A percentile compares a stretch with the other conserved stretches of the same genome.
phyloP scores from a whole-genome alignment of 2,888 invertebrate species.

The Ommatoiulus sabulosus region DNA sequence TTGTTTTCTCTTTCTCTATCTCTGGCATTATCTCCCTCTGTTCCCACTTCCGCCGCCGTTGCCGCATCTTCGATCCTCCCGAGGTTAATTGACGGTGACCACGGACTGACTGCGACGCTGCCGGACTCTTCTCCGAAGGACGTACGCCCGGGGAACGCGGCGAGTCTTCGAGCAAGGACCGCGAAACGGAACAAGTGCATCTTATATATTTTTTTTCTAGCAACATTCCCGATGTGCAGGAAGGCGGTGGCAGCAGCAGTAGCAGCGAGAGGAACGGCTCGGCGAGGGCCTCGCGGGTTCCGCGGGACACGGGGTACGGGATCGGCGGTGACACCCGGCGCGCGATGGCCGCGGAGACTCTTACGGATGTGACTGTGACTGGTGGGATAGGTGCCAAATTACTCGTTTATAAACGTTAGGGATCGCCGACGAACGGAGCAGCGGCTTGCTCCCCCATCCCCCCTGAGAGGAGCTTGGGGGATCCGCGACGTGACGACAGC shows the following conservation, averaged over 20 bases:
- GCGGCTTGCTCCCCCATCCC: too few species aligned
- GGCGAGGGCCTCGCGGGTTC: too few species aligned
- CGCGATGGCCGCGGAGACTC: too few species aligned
- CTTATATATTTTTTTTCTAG: slow-evolving; percentile 30
- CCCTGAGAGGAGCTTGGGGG: too few species aligned
- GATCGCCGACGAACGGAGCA: neutral
- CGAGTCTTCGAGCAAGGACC: too few species aligned
- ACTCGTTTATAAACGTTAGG: neutral
- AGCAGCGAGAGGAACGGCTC: too few species aligned
- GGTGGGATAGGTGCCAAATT: slow-evolving; percentile 6
- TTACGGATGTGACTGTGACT: too few species aligned
- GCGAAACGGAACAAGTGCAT: slow-evolving; percentile 33
- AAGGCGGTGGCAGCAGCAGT: neutral
- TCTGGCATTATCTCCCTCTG: slow-evolving; percentile 1
- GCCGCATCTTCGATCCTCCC: too few species aligned
- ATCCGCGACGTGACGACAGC: neutral
- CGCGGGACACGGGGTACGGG: too few species aligned
- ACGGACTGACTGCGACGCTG: neutral
- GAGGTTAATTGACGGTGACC: too few species aligned
- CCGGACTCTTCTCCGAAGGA: too few species aligned
- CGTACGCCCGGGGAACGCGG: neutral
- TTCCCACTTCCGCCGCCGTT: neutral
- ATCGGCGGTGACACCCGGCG: too few species aligned
- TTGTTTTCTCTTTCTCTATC: slow-evolving; percentile 15
- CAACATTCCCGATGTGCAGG: slow-evolving; percentile 26